Conservation (phyloP, 2,113 vertebrate species). For the Mungos mungo region DNA sequence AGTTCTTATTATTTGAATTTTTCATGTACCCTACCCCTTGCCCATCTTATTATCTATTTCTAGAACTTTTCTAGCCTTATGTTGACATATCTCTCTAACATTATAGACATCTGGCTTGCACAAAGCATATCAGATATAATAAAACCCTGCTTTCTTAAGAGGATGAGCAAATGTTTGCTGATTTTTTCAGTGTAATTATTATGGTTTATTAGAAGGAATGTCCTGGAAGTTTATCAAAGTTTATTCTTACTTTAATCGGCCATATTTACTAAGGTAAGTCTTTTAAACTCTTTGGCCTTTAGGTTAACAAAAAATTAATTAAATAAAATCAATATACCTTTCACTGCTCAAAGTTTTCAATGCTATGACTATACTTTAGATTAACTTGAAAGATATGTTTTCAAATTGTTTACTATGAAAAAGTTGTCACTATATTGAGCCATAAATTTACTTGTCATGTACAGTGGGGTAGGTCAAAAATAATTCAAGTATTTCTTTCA, state of each 20-base stretch:
- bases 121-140: neutral
- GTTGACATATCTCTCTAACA: neutral
- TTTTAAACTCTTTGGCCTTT: slow-evolving; percentile 16
- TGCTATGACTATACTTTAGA: neutral
- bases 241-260: neutral
- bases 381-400: neutral
- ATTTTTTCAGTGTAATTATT: neutral
- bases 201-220: neutral
- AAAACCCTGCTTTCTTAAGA: neutral
- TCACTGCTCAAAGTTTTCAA: neutral
- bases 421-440: neutral
- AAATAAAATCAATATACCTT: neutral
- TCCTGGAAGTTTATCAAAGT: neutral
- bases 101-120: neutral
- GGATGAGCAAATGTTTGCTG: neutral
- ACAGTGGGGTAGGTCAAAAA: neutral
- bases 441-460: neutral
- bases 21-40: neutral
- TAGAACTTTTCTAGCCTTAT: neutral
- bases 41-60: neutral
- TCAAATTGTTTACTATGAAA: neutral
- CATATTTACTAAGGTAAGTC: neutral
- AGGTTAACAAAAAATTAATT: slow-evolving; percentile 12
- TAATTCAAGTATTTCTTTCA: neutral
- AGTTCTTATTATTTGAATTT: neutral